Percentiles rank a stretch among this genome's conserved stretches.
Conservation (phyloP, 2,888 invertebrate species). For the Hyalella azteca region DNA sequence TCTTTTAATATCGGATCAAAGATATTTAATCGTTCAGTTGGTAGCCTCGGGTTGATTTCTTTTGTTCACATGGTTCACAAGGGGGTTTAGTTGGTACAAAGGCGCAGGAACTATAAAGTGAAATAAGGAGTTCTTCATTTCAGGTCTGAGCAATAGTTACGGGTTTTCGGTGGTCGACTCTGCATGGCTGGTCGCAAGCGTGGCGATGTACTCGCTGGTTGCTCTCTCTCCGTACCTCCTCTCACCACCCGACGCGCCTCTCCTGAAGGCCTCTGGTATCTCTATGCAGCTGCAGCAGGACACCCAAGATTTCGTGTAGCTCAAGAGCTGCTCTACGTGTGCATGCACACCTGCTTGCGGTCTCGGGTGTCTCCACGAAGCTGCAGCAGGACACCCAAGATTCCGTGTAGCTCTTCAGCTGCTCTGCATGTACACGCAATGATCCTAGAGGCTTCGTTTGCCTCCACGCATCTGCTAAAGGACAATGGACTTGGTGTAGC, state of each 20-base stretch:
- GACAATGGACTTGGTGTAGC: slow-evolving; percentile 45
- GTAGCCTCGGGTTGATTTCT: too few species aligned
- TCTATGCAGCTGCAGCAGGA: slow-evolving; percentile 40
- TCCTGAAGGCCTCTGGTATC: slow-evolving; percentile 38
- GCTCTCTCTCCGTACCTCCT: slow-evolving; percentile 49
- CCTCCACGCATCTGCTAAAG: slow-evolving; percentile 39
- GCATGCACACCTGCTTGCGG: background rate
- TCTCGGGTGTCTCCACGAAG: slow-evolving; percentile 39
- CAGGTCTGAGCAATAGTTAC: slow-evolving; percentile 6
- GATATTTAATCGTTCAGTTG: too few species aligned
- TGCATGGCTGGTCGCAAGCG: slow-evolving; percentile 58
- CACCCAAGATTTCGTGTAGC: slow-evolving; percentile 46
- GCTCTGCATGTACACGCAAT: too few species aligned
- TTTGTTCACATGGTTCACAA: too few species aligned
- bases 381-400: slow-evolving; percentile 48
- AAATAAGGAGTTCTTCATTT: background rate
- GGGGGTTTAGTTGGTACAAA: too few species aligned
- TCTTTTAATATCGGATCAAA: too few species aligned
- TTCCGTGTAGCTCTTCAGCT: too few species aligned
- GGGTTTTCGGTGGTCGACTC: slow-evolving; percentile 42
- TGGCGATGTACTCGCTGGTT: slow-evolving; percentile 51
- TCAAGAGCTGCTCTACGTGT: too few species aligned
- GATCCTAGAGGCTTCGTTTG: slow-evolving; percentile 34
- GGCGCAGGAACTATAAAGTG: too few species aligned
- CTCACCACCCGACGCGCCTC: slow-evolving; percentile 8